Evolutionary conservation across 2,888 invertebrate species (phyloP).

Genomic region (Nemurella pictetii): DNA sequence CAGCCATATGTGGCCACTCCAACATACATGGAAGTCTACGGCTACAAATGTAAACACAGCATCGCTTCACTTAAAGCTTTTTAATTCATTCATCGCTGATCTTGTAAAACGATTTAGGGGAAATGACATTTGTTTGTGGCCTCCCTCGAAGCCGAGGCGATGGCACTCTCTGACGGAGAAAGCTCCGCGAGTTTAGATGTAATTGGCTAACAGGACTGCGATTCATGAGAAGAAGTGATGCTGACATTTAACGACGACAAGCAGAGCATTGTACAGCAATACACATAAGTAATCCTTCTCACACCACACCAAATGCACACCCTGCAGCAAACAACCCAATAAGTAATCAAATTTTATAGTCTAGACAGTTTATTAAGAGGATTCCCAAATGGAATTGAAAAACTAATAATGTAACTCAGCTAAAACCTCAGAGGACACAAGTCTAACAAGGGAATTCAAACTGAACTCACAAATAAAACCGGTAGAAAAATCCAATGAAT

Average conservation of each 20-base stretch:
- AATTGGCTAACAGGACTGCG: neutral
- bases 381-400: neutral
- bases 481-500: neutral
- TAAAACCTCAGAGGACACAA: neutral
- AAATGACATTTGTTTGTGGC: neutral
- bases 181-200: neutral
- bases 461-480: neutral
- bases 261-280: conserved; percentile 12
- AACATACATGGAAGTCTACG: too few relatives aligned
- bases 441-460: neutral
- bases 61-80: neutral
- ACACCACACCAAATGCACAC: neutral
- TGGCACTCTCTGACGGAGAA: neutral
- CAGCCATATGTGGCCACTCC: too few relatives aligned
- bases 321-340: neutral
- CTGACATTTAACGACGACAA: neutral
- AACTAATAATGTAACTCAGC: neutral
- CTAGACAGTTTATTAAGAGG: neutral
- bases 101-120: neutral
- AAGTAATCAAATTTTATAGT: neutral
- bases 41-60: neutral
- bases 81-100: neutral
- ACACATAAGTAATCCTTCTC: neutral
- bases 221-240: neutral
- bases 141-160: neutral